These are phyloP conservation scores for Drosophila punjabiensis DNA, from an alignment of 1,140 invertebrate species.

Conservation along the genomic window DNA sequence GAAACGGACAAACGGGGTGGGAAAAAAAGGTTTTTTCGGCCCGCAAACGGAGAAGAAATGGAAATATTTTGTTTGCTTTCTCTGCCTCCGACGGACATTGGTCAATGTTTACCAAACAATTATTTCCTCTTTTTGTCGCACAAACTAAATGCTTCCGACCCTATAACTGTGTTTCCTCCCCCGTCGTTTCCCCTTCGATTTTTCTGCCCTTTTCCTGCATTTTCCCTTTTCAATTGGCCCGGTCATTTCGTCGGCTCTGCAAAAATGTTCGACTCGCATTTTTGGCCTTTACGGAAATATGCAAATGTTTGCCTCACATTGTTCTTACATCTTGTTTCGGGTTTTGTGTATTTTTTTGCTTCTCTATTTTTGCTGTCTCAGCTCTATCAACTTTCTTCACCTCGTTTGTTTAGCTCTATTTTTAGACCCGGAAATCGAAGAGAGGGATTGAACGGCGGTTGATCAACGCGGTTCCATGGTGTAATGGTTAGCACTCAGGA, in stretches of 20 bases:
- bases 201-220: conserved; percentile 4
- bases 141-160: conserved; percentile 70
- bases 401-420: conserved; percentile 10
- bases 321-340: conserved; percentile 20
- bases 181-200: conserved; percentile 8
- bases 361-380: conserved; percentile 15
- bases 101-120: conserved; percentile 79
- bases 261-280: conserved; percentile 25
- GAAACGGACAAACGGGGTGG: not conserved
- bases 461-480: conserved; percentile 89
- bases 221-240: conserved; percentile 24
- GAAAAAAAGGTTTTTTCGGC: conserved; percentile 40
- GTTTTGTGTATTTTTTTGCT: not conserved
- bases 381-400: conserved; percentile 17
- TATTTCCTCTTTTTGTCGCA: conserved; percentile 74
- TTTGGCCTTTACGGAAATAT: conserved; percentile 32
- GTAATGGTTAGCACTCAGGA: conserved; percentile 97
- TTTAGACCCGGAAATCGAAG: conserved; percentile 20
- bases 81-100: conserved; percentile 51
- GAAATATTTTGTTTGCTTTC: conserved; percentile 59
- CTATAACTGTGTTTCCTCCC: conserved; percentile 29
- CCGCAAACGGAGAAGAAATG: conserved; percentile 53
- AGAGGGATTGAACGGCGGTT: not conserved
- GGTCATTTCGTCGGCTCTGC: conserved; percentile 28
- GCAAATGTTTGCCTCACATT: conserved; percentile 41